Percentiles rank a stretch among this genome's conserved stretches.
Evolutionary conservation across 2,113 vertebrate genomes (phyloP).

Genomic region (Hypanus sabinus): DNA sequence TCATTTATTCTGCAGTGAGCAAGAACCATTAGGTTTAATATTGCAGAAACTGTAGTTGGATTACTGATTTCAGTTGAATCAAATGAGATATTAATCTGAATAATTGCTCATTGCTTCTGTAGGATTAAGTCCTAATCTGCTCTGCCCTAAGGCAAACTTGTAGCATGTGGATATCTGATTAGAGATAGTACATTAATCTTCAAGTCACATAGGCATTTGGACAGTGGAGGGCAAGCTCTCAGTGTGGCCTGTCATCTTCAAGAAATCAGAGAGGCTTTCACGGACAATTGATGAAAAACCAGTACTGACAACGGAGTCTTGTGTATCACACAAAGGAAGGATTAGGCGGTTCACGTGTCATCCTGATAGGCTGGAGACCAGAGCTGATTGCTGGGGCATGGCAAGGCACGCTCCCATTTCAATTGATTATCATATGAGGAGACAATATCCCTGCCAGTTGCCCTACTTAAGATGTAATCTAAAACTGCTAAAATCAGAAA

Average conservation of each 20-base stretch:
- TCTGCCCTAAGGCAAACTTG: conserved; percentile 58
- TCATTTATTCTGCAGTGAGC: neutral
- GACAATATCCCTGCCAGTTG: conserved; percentile 55
- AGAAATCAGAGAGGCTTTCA: conserved; percentile 84
- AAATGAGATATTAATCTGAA: conserved; percentile 46
- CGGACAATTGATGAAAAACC: conserved; percentile 77
- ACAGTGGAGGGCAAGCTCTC: conserved; percentile 56
- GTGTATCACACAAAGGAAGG: conserved; percentile 76
- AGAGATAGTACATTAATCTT: conserved; percentile 69
- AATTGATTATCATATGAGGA: conserved; percentile 69
- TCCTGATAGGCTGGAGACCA: conserved; percentile 81
- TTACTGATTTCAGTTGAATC: neutral
- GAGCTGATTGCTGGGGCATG: conserved; percentile 76
- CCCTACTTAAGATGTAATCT: conserved; percentile 49
- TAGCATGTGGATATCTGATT: conserved; percentile 70
- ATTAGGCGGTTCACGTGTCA: conserved; percentile 84
- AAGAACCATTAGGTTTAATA: neutral
- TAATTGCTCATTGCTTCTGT: conserved; percentile 62
- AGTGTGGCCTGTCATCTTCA: conserved; percentile 73
- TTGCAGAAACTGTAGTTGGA: neutral
- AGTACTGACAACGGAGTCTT: conserved; percentile 79
- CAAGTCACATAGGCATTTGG: conserved; percentile 52
- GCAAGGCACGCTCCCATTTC: conserved; percentile 69
- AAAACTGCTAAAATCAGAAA: conserved; percentile 47
- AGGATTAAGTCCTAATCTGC: conserved; percentile 64